phyloP scores from a whole-genome alignment of 2,797 vertebrate genomes.

The Melanotaenia pygmaea region DNA sequence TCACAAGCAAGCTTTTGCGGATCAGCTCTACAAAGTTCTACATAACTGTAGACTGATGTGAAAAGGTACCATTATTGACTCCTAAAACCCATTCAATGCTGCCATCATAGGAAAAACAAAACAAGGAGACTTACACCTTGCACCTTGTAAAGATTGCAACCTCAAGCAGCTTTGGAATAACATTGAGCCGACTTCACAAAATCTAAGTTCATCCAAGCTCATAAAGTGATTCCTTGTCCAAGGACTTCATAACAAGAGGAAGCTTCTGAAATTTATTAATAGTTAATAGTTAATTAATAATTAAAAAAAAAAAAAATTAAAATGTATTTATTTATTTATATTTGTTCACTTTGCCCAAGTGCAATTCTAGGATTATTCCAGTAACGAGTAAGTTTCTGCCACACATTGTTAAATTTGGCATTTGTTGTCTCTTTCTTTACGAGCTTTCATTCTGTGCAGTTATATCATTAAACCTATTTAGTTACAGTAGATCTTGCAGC shows the following conservation, averaged over 20 bases:
- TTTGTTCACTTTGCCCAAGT: not conserved
- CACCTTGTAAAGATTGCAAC: not conserved
- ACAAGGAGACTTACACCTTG: not conserved
- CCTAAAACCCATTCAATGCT: not conserved
- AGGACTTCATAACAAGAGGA: too few species aligned
- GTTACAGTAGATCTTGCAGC: constrained; percentile 1
- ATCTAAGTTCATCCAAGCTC: not conserved
- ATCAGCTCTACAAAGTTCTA: too few species aligned
- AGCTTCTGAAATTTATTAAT: too few species aligned
- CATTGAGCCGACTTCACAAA: not conserved
- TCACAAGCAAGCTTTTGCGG: not conserved
- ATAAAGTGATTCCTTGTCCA: not conserved
- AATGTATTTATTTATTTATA: too few species aligned
- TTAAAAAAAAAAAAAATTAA: too few species aligned
- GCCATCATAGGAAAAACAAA: not conserved
- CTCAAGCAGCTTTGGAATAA: not conserved
- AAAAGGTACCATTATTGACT: not conserved
- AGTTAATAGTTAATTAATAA: too few species aligned
- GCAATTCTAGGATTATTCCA: not conserved
- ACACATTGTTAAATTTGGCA: not conserved
- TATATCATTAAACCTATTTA: not conserved
- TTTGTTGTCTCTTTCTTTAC: too few species aligned
- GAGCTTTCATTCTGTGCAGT: not conserved
- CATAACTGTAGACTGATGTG: not conserved
- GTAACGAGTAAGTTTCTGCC: not conserved